These are phyloP conservation scores for Pedetes capensis DNA, from an alignment of 2,113 vertebrate genomes.

Conservation along the genomic window DNA sequence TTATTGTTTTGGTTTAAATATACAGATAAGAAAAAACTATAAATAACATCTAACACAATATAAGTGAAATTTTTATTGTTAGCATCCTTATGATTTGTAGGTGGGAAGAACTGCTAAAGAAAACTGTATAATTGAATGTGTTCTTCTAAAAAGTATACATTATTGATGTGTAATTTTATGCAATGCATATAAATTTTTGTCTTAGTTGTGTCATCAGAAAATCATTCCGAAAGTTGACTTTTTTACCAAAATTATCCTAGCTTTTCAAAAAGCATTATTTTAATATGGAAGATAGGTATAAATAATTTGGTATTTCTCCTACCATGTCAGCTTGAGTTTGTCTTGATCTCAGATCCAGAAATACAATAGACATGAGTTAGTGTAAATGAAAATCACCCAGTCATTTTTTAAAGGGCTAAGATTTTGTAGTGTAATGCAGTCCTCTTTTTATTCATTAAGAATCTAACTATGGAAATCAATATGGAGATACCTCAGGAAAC, in stretches of 20 bases:
- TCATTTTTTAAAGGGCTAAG: conserved; percentile 1
- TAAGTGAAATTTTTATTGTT: neutral
- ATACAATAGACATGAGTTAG: conserved; percentile 16
- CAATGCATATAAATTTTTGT: neutral
- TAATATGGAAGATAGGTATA: conserved; percentile 31
- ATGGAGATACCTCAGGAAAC: too few species aligned
- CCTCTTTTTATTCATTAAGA: neutral
- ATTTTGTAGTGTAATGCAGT: neutral
- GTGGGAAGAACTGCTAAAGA: neutral
- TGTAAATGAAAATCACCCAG: neutral
- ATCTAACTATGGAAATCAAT: too few species aligned
- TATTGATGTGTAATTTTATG: conserved; percentile 1
- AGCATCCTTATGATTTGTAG: neutral
- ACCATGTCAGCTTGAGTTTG: neutral
- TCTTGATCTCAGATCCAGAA: conserved; percentile 26
- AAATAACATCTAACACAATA: neutral
- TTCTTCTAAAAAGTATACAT: neutral
- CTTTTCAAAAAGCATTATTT: conserved; percentile 37
- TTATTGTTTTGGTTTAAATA: neutral
- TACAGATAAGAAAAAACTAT: neutral
- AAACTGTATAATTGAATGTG: neutral
- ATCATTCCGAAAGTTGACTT: neutral
- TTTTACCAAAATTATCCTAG: neutral
- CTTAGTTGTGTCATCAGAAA: conserved; percentile 30
- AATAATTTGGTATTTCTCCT: conserved; percentile 15